Evolutionary conservation across 2,888 invertebrate genomes (phyloP), one percentile per base, ranked within the genome.

Genomic region (Globia sparganii): DNA sequence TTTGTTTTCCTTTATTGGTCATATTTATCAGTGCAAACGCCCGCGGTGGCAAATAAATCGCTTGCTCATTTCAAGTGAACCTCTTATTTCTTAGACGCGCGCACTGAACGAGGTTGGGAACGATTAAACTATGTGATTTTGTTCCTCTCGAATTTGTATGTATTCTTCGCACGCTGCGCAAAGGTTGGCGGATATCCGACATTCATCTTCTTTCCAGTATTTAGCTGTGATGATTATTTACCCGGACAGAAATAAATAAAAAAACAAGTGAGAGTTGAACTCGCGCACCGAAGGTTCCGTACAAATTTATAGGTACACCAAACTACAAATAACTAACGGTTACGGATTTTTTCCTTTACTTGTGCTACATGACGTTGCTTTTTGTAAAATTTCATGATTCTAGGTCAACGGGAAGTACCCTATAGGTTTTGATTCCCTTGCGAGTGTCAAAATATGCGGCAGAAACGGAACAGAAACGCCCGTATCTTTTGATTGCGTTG

Each of bases 1-100:
- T 94, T 94, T 94, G 93, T 94, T 94, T 94, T 91, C 92, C 93
- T 94, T 94, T 95, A 95, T 94, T 94, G 93, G 94, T 93, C 92
- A 92, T 94, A 95, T 94, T 95, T 95, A 94, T 95, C 94, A 94
- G 92, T 92, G 91, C 84, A 91, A 90, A 90, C 90, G 91, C 93
- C 91, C 88, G 92, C 88, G 90, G 92, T 88, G 91, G 91, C 84
- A 89, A 92, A 94, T 94, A 93, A 93, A 94, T 94, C 90, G 92
- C 90, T 88, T 89, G 92, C 91, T 91, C 91, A 92, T 93, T 93
- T 90, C 90, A 88, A 91, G 90, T 86, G 88, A 92, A 92, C 92
- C 90, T 88, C 87, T 89, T 91, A 89, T 91, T 91, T 91, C 91
- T 91, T 89, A 82, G 81, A 81, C 77, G 81, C 58, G 79, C 61